Base-by-base conservation (phyloP, 1,140 invertebrate species). In the Riptortus pedestris region DNA sequence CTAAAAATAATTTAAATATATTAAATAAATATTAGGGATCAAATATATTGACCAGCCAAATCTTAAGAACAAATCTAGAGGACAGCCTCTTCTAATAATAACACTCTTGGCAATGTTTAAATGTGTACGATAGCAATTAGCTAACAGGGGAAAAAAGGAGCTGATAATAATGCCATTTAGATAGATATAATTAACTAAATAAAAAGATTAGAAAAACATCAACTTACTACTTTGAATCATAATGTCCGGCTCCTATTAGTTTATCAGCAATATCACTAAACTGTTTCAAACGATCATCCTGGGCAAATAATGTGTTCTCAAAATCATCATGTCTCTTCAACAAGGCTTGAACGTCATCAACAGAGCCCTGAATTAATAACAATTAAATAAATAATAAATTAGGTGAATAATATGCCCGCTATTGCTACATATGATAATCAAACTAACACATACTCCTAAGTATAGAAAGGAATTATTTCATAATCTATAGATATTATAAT, bases 271-370 rank as follows among this genome's bases (percentile, higher is more conserved):
- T 85, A 67, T 92, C 89, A 70, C 82, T 86, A 71, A 98, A 93
- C 4, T 81, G 83, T 67, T 88, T 87, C 0, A 98, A 73, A 59
- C 93, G 81, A 69, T 98, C 94, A 73, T 98, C 94, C 75, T 98
- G 94, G 16, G 92, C 94, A 63, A 84, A 81, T 2, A 99, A 79
- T 22, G 91, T 94, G 70, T 91, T 93, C 71, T 95, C 89, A 75
- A 98, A 93, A 74, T 97, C 94, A 71, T 91, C 84, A 71, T 98
- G 96, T 52, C 92, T 82, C 75, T 98, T 98, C 16, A 96, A 75
- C 38, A 98, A 79, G 2, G 91, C 90, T 73, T 97, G 92, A 7
- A 96, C 94, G 70, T 95, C 92, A 75, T 98, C 95, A 52, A 97
- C 79, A 0, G 92, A 93, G 68, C 87, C 83, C 87, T 91, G 68